A percentile compares a stretch with the other conserved stretches of the same genome.
These are phyloP conservation scores for Amphimedon queenslandica DNA, from an alignment of 37 sponge, comb jelly and placozoan species.

Conservation along the genomic window DNA sequence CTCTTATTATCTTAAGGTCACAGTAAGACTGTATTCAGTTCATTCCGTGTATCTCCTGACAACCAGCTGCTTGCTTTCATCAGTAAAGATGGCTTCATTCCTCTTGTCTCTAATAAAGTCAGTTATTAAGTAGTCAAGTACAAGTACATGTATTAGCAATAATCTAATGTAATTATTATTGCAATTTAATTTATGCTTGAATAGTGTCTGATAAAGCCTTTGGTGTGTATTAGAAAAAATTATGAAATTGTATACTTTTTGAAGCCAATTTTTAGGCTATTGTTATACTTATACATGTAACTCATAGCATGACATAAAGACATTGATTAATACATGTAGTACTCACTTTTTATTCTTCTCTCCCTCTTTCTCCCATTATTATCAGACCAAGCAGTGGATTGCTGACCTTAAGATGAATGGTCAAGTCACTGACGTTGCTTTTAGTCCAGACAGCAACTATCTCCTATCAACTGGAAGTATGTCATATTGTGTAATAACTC, in stretches of 20 bases:
- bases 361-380: no score
- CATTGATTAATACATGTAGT: no score
- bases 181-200: neutral
- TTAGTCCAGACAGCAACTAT: slow-evolving; percentile 55
- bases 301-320: no score
- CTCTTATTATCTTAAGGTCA: slow-evolving; percentile 62
- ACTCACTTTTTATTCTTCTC: no score
- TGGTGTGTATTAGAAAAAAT: no score
- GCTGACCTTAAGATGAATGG: slow-evolving; percentile 92
- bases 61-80: slow-evolving; percentile 74
- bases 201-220: neutral
- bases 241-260: no score
- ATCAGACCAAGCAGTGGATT: slow-evolving; percentile 90
- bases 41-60: slow-evolving; percentile 79
- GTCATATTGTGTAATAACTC: neutral
- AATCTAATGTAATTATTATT: neutral
- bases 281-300: no score
- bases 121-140: neutral
- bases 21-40: slow-evolving; percentile 42
- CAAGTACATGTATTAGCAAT: neutral
- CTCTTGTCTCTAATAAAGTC: slow-evolving; percentile 80
- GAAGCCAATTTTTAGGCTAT: no score
- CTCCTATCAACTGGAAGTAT: slow-evolving; percentile 81
- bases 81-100: slow-evolving; percentile 80
- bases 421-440: slow-evolving; percentile 58